Evolutionary conservation across 1,140 invertebrate species (phyloP), one percentile per base, ranked within the genome.

Genomic region (Drosophila ambigua): DNA sequence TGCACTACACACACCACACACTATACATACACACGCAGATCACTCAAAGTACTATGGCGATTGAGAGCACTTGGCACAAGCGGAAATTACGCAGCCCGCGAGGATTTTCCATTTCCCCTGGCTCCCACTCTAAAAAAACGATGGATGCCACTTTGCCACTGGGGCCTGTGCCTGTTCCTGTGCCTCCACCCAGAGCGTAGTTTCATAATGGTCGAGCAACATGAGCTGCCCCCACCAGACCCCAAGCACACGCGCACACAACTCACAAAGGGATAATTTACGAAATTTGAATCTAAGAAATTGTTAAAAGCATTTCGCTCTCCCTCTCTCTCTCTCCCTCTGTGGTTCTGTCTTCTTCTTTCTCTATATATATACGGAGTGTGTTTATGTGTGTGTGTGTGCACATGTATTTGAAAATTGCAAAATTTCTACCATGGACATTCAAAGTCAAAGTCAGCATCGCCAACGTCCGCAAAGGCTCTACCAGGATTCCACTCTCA

Each of bases 201-300:
- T 77, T 77, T 77, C 60, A 49, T 71, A 77, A 77, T 77, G 75
- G 73, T 61, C 75, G 60, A 61, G 59, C 66, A 64, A 53, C 41
- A 72, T 59, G 49, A 72, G 50, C 52, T 26, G 39, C 31, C 48
- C 39, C 41, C 26, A 50, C 39, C 16, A 28, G 48, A 16, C 52
- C 4, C 28, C 9, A 20, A 20, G 2, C 66, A 77, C 67, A 66
- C 65, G 46, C 61, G 45, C 51, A n/a, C 53, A 57, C 63, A 78
- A 78, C 68, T 73, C 84, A 73, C 83, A 88, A 88, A 88, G 83
- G 83, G 83, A 88, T 88, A 88, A 88, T 88, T 88, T 88, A 88
- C 83, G 79, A 88, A 88, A 88, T 88, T 88, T 88, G 83, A 88
- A 88, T 88, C 83, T 88, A 88, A 89, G 83, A 88, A 88, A 88